Evolutionary conservation across 2,888 invertebrate genomes (phyloP), one percentile per base, ranked within the genome.

Genomic region (Noctua pronuba): DNA sequence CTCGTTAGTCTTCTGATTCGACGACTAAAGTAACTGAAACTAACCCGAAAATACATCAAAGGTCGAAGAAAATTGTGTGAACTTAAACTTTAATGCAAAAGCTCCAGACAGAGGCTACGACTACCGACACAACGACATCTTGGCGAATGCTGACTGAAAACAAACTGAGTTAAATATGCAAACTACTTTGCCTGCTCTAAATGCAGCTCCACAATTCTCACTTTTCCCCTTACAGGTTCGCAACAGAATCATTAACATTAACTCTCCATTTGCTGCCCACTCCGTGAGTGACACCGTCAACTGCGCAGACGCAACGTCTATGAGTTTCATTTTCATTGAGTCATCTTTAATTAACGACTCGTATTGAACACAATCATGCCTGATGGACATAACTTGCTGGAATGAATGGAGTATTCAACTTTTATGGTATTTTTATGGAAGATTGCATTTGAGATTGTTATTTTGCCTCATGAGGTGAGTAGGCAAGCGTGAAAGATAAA

Each of bases 221-320:
- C 38, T 66, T 28, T 18, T 11, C 31, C 21, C 18, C 38, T 28
- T 21, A 21, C 16, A 28, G 11, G 2, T 49, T 58, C 4, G 18
- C 38, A 31, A 28, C 28, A 18, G 0, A n/a, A 60, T 55, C 38
- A 24, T 35, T 6, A 18, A 11, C 18, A 38, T 46, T 60, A 44
- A 31, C 4, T 3, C 66, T 84, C 73, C 83, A 83, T 79, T 79
- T 24, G 18, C 66, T 75, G 5, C 24, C 18, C 24, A 75, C 62
- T 85, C 83, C 7, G 49, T 60, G 52, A 49, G 8, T 64, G 21
- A 58, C 38, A 70, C 55, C 35, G 46, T 71, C 58, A 79, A 79
- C 74, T 80, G 69, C 73, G 86, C 78, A 85, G 85, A 86, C 87
- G 70, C 75, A 78, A 55, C 55, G 84, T 87, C 88, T 88, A 78